Conservation (phyloP, 2,888 invertebrate genomes). For the Lobophora halterata region DNA sequence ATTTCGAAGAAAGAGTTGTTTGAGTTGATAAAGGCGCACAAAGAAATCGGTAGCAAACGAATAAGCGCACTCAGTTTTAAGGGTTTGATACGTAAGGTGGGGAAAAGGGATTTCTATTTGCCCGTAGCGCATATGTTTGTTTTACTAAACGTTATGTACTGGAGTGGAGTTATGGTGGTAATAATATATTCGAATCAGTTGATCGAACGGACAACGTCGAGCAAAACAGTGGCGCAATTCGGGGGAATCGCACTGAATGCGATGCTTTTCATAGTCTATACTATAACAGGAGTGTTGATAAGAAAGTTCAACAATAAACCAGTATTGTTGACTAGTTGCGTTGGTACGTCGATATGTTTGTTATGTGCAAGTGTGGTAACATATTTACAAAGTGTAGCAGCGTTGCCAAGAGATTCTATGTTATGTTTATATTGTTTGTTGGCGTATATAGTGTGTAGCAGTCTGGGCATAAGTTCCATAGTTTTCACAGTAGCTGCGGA, state of each 20-base stretch:
- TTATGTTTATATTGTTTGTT: conserved; percentile 24
- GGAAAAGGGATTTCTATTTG: conserved; percentile 19
- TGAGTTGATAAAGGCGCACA: conserved; percentile 14
- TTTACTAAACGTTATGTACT: conserved; percentile 18
- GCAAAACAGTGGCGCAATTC: conserved; percentile 12
- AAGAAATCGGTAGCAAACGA: not conserved
- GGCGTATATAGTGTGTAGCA: conserved; percentile 15
- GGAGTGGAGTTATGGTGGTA: conserved; percentile 24
- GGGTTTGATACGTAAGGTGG: conserved; percentile 2
- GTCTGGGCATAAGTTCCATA: conserved; percentile 21
- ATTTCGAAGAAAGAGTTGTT: conserved; percentile 14
- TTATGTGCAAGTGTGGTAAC: conserved; percentile 10
- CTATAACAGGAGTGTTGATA: conserved; percentile 14
- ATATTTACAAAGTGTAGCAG: conserved; percentile 16
- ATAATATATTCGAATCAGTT: conserved; percentile 24
- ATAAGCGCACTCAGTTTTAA: not conserved
- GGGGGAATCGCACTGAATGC: conserved; percentile 19
- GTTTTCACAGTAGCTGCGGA: conserved; percentile 21
- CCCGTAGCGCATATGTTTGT: conserved; percentile 24
- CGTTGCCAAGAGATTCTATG: conserved; percentile 18
- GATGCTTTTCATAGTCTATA: conserved; percentile 13
- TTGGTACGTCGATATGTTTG: conserved; percentile 11
- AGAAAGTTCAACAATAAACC: conserved; percentile 20
- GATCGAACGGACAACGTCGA: conserved; percentile 16
- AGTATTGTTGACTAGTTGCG: conserved; percentile 16